phyloP scores from a whole-genome alignment of 1,140 invertebrate genomes.

The Magallana gigas region DNA sequence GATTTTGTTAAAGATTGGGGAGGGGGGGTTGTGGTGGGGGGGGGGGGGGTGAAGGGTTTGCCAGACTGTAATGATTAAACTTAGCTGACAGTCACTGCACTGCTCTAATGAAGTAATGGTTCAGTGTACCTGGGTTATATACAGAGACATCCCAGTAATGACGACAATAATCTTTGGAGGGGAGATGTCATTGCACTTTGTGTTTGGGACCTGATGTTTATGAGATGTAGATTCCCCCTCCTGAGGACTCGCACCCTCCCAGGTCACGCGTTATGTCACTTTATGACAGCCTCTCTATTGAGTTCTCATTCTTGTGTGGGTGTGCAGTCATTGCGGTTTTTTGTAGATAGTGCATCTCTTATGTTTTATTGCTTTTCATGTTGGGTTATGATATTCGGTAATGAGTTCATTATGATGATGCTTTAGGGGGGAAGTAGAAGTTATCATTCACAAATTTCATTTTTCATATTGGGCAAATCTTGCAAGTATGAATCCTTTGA shows the following conservation, averaged over 20 bases:
- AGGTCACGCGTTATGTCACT: slow-evolving; percentile 14
- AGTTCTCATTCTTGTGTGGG: slow-evolving; percentile 3
- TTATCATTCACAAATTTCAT: too few relatives aligned
- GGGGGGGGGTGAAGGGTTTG: too few relatives aligned
- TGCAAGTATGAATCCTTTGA: too few relatives aligned
- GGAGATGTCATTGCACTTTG: not conserved
- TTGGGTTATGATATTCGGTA: not conserved
- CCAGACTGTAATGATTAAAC: too few relatives aligned
- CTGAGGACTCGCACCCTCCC: not conserved
- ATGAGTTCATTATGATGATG: not conserved
- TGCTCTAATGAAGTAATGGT: not conserved
- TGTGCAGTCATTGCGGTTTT: not conserved
- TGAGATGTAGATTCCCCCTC: not conserved
- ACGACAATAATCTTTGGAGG: too few relatives aligned
- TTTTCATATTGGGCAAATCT: too few relatives aligned
- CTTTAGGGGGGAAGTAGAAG: not conserved
- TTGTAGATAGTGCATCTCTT: not conserved
- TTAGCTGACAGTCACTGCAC: not conserved
- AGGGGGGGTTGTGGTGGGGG: too few relatives aligned
- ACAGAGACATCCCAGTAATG: not conserved
- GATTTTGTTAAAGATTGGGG: too few relatives aligned
- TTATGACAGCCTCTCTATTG: slow-evolving; percentile 1
- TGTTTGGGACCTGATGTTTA: not conserved
- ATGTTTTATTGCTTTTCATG: not conserved
- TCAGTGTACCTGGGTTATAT: not conserved